Percentiles rank a stretch among this genome's conserved stretches.
Conservation (phyloP, 2,797 vertebrate genomes). For the Synaphobranchus kaupii region DNA sequence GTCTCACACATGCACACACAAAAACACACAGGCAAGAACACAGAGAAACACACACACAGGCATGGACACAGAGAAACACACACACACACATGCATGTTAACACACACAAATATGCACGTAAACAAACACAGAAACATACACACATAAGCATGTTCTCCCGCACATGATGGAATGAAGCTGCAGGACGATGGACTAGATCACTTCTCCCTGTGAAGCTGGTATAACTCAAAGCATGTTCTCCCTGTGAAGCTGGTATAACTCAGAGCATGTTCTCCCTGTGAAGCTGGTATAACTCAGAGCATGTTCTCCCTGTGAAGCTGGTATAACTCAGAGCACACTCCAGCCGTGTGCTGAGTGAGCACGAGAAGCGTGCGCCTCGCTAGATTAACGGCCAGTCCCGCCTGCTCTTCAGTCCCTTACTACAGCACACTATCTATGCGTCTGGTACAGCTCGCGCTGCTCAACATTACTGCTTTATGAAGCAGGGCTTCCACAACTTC, state of each 20-base stretch:
- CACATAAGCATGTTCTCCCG: not conserved
- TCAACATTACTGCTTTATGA: not conserved
- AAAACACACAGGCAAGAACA: too few relatives aligned
- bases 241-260: conserved; percentile 31
- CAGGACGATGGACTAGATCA: conserved; percentile 24
- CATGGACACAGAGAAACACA: not conserved
- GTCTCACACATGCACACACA: too few relatives aligned
- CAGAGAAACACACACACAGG: too few relatives aligned
- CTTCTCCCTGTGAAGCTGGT: conserved; percentile 10
- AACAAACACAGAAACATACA: not conserved
- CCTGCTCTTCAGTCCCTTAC: conserved; percentile 23
- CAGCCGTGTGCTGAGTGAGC: conserved; percentile 42
- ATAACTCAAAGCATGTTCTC: conserved; percentile 39
- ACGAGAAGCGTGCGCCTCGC: conserved; percentile 40
- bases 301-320: conserved; percentile 14
- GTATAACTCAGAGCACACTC: conserved; percentile 34
- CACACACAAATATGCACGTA: not conserved
- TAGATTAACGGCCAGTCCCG: conserved; percentile 42
- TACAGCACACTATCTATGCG: not conserved
- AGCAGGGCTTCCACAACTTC: not conserved
- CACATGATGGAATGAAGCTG: conserved; percentile 38
- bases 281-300: conserved; percentile 35
- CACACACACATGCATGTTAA: not conserved
- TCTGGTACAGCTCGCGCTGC: not conserved
- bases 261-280: too few relatives aligned